Percentiles rank a stretch among this genome's conserved stretches.
phyloP scores from a whole-genome alignment of 2,797 vertebrate genomes.

The Parauchenoglanis punctatus region DNA sequence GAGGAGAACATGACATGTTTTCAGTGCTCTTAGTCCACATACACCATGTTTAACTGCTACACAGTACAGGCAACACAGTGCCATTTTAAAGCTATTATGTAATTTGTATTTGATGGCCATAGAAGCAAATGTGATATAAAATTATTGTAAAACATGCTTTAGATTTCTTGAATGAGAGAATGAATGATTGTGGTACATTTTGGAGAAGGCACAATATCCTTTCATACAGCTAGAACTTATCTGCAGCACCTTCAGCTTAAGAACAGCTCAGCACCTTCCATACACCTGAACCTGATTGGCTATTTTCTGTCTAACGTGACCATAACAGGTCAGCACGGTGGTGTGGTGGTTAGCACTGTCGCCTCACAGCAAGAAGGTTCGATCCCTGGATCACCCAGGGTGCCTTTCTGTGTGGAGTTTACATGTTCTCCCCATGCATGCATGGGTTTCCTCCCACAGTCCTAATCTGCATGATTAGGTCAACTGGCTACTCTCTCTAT shows the following conservation, averaged over 20 bases:
- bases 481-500: too few relatives aligned
- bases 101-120: neutral
- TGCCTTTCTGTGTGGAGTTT: too few relatives aligned
- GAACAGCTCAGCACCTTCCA: neutral
- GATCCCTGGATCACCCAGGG: too few relatives aligned
- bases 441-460: too few relatives aligned
- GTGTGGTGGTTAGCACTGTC: too few relatives aligned
- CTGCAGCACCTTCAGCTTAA: neutral
- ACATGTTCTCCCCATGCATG: too few relatives aligned
- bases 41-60: neutral
- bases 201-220: neutral
- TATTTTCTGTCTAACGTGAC: neutral
- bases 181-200: neutral
- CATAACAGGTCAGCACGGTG: neutral
- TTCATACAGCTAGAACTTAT: too few relatives aligned
- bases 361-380: too few relatives aligned
- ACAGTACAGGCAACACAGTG: neutral
- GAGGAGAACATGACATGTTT: neutral
- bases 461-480: too few relatives aligned
- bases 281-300: neutral
- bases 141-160: neutral
- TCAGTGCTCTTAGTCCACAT: neutral
- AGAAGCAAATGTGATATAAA: neutral
- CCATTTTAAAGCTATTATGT: neutral
- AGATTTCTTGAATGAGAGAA: neutral